A percentile compares a stretch with the other conserved stretches of the same genome.
Conservation (phyloP, 2,888 invertebrate species). For the Sminthurides aquaticus region DNA sequence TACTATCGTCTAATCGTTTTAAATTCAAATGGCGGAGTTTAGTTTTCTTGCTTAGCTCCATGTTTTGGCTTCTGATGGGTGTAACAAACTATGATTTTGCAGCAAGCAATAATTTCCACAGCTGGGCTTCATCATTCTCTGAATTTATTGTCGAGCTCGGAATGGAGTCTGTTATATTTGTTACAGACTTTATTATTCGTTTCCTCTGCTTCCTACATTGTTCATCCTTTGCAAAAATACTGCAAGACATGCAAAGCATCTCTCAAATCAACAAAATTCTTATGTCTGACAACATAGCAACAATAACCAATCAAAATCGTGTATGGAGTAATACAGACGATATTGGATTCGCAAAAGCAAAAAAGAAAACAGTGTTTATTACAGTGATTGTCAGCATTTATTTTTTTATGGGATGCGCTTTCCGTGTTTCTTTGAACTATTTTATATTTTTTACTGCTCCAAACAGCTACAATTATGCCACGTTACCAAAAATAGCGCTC, state of each 20-base stretch:
- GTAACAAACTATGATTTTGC: background rate
- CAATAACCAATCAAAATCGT: too few species aligned
- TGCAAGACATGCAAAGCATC: too few species aligned
- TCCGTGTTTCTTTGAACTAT: too few species aligned
- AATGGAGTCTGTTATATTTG: background rate
- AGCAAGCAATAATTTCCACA: background rate
- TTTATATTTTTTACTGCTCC: too few species aligned
- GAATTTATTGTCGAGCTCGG: background rate
- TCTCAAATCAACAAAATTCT: too few species aligned
- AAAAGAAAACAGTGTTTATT: too few species aligned
- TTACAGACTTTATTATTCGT: constrained; percentile 2
- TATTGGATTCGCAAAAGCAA: too few species aligned
- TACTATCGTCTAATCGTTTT: background rate
- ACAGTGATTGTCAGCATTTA: too few species aligned
- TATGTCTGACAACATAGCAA: too few species aligned
- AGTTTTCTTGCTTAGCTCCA: background rate
- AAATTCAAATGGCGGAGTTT: background rate
- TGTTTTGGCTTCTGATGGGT: background rate
- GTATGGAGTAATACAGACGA: too few species aligned
- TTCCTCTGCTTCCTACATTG: background rate
- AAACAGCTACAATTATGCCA: background rate
- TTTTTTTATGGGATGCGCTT: too few species aligned
- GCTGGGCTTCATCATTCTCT: background rate
- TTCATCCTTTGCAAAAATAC: background rate
- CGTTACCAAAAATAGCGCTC: background rate